Evolutionary conservation across 2,113 vertebrate species (phyloP).

Genomic region (Psilopsiagon aymara): DNA sequence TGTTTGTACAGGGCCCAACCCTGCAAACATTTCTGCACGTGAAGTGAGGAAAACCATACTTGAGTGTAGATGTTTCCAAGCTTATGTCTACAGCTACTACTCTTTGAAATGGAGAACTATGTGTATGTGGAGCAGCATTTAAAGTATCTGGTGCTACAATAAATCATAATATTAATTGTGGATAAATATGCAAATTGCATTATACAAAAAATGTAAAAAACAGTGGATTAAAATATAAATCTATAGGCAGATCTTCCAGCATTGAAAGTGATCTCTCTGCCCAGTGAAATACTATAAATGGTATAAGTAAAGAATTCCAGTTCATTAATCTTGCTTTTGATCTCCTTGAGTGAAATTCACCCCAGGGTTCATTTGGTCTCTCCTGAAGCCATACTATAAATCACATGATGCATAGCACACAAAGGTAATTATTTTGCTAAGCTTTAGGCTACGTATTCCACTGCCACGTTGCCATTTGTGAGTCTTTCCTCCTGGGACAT

Average conservation of each 20-base stretch:
- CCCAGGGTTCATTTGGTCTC: background rate
- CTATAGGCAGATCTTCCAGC: background rate
- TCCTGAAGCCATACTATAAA: conserved; percentile 6
- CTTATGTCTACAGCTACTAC: background rate
- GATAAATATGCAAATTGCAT: background rate
- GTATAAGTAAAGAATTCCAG: background rate
- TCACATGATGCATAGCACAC: background rate
- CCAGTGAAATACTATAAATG: background rate
- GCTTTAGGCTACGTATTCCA: background rate
- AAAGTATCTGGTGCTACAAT: background rate
- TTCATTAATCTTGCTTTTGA: conserved; percentile 26
- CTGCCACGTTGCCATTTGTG: background rate
- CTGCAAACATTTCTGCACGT: background rate
- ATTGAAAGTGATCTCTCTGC: background rate
- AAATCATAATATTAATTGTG: background rate
- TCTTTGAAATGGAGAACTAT: background rate
- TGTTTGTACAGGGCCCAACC: background rate
- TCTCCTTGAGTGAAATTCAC: conserved; percentile 7
- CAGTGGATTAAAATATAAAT: background rate
- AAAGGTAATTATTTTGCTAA: conserved; percentile 5
- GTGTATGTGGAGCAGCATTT: background rate
- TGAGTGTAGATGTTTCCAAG: background rate
- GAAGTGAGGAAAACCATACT: background rate
- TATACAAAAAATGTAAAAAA: background rate
- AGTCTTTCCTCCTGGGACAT: background rate